Conservation (phyloP, 2,888 invertebrate species). For the Drymonia ruficornis region DNA sequence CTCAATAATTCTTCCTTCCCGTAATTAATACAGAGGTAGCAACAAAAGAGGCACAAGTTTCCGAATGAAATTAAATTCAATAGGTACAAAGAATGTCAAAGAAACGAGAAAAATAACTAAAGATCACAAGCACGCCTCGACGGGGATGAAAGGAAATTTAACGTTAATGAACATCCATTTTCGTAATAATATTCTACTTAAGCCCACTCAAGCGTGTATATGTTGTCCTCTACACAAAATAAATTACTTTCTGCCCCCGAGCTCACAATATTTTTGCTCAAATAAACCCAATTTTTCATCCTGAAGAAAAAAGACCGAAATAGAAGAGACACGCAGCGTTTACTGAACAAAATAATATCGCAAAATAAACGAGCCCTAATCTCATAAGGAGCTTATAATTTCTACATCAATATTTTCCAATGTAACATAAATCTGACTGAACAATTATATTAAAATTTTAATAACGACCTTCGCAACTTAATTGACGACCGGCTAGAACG, state of each 20-base stretch:
- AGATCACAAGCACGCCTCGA: slow-evolving; percentile 36
- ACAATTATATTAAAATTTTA: slow-evolving; percentile 15
- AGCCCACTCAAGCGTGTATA: slow-evolving; percentile 28
- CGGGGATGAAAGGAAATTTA: slow-evolving; percentile 48
- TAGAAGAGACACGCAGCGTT: neutral
- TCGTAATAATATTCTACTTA: slow-evolving; percentile 39
- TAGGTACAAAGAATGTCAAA: slow-evolving; percentile 43
- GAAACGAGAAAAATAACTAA: slow-evolving; percentile 29
- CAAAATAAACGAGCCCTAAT: neutral
- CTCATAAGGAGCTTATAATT: neutral
- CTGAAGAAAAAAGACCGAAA: neutral
- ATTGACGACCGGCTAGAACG: slow-evolving; percentile 13
- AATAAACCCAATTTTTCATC: slow-evolving; percentile 11
- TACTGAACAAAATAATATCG: neutral
- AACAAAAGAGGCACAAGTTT: neutral
- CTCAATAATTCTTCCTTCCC: neutral
- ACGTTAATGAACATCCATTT: slow-evolving; percentile 48
- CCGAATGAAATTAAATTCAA: slow-evolving; percentile 34
- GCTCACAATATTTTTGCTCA: slow-evolving; percentile 16
- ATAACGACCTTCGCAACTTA: slow-evolving; percentile 31
- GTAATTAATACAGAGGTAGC: no score
- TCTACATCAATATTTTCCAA: slow-evolving; percentile 8
- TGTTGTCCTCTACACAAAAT: slow-evolving; percentile 29
- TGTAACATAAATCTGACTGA: slow-evolving; percentile 8
- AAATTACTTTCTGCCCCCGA: slow-evolving; percentile 32